Evolutionary conservation across 2,888 invertebrate genomes (phyloP).

Genomic region (Laspeyria flexula): DNA sequence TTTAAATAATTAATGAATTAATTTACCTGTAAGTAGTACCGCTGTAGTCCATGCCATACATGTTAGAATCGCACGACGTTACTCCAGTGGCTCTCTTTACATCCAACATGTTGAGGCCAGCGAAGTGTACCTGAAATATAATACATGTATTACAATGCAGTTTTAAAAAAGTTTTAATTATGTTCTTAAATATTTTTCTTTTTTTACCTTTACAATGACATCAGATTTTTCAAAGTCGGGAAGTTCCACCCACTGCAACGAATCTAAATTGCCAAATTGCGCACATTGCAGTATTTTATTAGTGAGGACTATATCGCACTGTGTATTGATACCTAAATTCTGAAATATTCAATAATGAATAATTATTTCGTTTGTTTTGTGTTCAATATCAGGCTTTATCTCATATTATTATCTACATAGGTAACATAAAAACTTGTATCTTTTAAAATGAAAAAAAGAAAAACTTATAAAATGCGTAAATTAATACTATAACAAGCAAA

Average conservation of each 20-base stretch:
- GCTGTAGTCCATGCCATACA: not conserved
- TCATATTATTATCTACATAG: too few relatives aligned
- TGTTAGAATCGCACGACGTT: not conserved
- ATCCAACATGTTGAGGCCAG: not conserved
- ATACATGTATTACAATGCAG: too few relatives aligned
- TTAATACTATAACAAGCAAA: too few relatives aligned
- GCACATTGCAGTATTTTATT: constrained; percentile 36
- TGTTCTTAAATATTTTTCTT: not conserved
- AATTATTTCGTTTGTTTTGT: too few relatives aligned
- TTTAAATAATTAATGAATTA: too few relatives aligned
- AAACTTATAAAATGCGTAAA: too few relatives aligned
- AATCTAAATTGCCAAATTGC: constrained; percentile 21
- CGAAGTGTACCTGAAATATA: not conserved
- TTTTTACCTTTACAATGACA: constrained; percentile 21
- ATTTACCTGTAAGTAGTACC: not conserved
- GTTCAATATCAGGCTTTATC: too few relatives aligned
- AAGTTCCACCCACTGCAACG: constrained; percentile 22
- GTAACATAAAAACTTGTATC: too few relatives aligned
- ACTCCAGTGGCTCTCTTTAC: not conserved
- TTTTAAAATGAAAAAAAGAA: too few relatives aligned
- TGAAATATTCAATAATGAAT: too few relatives aligned
- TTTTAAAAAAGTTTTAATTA: too few relatives aligned
- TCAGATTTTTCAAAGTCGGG: constrained; percentile 10
- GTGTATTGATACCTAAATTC: not conserved
- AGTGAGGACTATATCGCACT: not conserved